Percentiles rank a stretch among this genome's conserved stretches.
These are phyloP conservation scores for Thalassophryne amazonica DNA, from an alignment of 2,797 vertebrate genomes.

Conservation along the genomic window DNA sequence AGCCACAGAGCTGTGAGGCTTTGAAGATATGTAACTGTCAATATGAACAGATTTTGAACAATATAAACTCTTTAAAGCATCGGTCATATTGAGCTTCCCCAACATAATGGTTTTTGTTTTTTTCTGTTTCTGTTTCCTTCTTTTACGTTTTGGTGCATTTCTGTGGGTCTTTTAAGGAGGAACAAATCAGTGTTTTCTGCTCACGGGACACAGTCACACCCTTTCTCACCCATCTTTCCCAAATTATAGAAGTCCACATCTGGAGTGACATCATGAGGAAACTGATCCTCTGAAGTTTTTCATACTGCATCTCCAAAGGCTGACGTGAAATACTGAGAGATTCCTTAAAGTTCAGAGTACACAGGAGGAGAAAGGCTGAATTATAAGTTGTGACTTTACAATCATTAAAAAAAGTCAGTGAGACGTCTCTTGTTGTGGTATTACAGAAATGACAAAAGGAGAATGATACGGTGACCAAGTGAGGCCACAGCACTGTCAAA, in stretches of 20 bases:
- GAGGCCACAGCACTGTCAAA: too few species aligned
- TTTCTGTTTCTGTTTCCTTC: conserved; percentile 6
- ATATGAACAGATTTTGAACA: too few species aligned
- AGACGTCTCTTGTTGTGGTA: too few species aligned
- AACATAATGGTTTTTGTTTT: conserved; percentile 6
- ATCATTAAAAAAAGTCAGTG: too few species aligned
- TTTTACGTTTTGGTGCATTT: conserved; percentile 18
- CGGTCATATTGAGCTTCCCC: conserved; percentile 1
- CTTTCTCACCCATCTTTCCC: conserved; percentile 41
- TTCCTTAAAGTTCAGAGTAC: background rate
- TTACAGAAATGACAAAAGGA: background rate
- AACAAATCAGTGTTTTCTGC: conserved; percentile 62
- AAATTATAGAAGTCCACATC: conserved; percentile 58
- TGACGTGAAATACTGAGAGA: conserved; percentile 9
- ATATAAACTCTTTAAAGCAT: background rate
- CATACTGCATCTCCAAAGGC: conserved; percentile 14
- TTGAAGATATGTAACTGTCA: too few species aligned
- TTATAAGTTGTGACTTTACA: background rate
- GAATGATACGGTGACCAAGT: too few species aligned
- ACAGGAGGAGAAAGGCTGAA: background rate
- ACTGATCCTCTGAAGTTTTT: conserved; percentile 35
- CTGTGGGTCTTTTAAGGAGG: conserved; percentile 40
- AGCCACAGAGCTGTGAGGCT: too few species aligned
- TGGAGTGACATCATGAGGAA: conserved; percentile 69
- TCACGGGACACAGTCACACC: conserved; percentile 52